phyloP scores from a whole-genome alignment of 2,888 invertebrate species.

The Epinotia nisella region DNA sequence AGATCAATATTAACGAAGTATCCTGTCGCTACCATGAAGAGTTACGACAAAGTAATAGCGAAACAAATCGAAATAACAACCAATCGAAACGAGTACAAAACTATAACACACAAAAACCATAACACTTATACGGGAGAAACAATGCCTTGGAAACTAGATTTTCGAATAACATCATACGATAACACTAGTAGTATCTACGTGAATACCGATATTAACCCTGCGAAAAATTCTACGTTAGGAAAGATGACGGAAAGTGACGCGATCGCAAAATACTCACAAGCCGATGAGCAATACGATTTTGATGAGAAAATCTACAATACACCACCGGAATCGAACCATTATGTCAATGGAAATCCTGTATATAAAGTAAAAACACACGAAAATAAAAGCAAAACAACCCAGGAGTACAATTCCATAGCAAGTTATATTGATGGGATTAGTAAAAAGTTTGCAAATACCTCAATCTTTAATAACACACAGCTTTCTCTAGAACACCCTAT shows the following conservation, averaged over 20 bases:
- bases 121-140: background rate
- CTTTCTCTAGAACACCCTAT: background rate
- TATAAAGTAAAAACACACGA: background rate
- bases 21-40: background rate
- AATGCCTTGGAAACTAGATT: background rate
- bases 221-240: background rate
- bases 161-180: background rate
- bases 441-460: background rate
- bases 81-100: background rate
- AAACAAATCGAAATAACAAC: background rate
- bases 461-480: background rate
- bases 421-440: conserved; percentile 6
- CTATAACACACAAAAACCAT: background rate
- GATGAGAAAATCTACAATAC: background rate
- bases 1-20: background rate
- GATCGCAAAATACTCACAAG: background rate
- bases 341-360: background rate
- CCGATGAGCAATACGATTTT: background rate
- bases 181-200: background rate
- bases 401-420: background rate
- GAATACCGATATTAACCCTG: background rate
- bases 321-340: background rate
- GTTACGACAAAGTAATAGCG: background rate
- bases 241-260: background rate
- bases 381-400: background rate